phyloP scores from a whole-genome alignment of 2,113 vertebrate genomes.

The Elachura formosa region DNA sequence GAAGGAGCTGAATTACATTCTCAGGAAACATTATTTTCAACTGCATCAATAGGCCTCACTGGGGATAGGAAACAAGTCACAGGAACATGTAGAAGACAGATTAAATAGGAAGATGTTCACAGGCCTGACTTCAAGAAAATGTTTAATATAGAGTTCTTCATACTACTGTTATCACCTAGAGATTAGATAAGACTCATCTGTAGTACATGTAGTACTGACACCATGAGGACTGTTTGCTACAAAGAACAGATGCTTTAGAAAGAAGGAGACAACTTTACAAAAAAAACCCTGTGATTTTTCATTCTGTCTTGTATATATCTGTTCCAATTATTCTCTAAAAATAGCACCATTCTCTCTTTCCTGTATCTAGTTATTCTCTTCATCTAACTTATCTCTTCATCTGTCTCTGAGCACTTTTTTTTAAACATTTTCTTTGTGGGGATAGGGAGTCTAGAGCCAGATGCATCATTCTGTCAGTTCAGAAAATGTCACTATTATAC shows the following conservation, averaged over 20 bases:
- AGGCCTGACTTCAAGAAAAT: neutral
- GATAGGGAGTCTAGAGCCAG: neutral
- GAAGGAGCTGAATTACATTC: neutral
- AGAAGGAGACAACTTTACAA: neutral
- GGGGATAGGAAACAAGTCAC: neutral
- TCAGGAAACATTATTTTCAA: neutral
- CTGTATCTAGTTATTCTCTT: neutral
- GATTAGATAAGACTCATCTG: neutral
- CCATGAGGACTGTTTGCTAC: neutral
- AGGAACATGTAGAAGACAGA: neutral
- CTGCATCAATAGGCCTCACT: neutral
- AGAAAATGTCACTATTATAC: neutral
- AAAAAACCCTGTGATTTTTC: no score
- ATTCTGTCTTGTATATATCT: neutral
- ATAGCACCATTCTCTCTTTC: neutral
- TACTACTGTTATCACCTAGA: neutral
- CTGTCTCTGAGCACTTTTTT: neutral
- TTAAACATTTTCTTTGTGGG: neutral
- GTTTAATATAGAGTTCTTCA: neutral
- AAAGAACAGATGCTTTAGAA: neutral
- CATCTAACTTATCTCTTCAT: neutral
- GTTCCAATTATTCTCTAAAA: neutral
- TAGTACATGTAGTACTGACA: fast-evolving
- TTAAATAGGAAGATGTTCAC: neutral
- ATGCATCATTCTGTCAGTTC: neutral